Evolutionary conservation across 2,888 invertebrate genomes (phyloP).

Genomic region (Thecocarcelia acutangulata): DNA sequence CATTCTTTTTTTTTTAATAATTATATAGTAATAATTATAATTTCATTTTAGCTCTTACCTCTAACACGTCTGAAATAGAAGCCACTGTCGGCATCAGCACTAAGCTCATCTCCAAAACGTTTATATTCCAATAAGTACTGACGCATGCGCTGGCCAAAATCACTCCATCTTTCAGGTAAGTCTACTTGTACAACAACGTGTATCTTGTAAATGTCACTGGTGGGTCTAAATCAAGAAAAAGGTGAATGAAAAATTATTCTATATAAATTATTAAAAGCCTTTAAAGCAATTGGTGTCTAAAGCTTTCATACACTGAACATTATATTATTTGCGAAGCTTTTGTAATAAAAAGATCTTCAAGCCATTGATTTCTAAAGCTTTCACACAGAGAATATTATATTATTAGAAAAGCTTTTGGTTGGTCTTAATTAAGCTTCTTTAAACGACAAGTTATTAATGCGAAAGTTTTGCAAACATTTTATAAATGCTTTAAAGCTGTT

Average conservation of each 20-base stretch:
- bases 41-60: slow-evolving; percentile 74
- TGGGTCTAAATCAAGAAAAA: slow-evolving; percentile 70
- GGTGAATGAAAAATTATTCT: not conserved
- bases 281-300: no score
- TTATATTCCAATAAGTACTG: slow-evolving; percentile 71
- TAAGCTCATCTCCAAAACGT: slow-evolving; percentile 71
- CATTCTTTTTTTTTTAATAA: no score
- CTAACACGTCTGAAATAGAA: slow-evolving; percentile 73
- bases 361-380: no score
- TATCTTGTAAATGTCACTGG: slow-evolving; percentile 74
- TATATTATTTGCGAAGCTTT: not conserved
- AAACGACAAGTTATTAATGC: not conserved
- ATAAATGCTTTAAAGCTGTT: no score
- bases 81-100: slow-evolving; percentile 70
- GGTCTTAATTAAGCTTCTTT: no score
- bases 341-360: not conserved
- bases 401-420: not conserved
- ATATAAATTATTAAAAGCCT: not conserved
- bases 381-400: not conserved
- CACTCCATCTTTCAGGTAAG: slow-evolving; percentile 71
- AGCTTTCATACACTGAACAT: not conserved
- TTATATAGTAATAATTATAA: not conserved
- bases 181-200: slow-evolving; percentile 75
- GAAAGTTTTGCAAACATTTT: not conserved
- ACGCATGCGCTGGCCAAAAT: slow-evolving; percentile 73